Percentiles rank a stretch among this genome's conserved stretches.
Evolutionary conservation across 2,113 vertebrate genomes (phyloP).

Genomic region (Eptesicus fuscus): DNA sequence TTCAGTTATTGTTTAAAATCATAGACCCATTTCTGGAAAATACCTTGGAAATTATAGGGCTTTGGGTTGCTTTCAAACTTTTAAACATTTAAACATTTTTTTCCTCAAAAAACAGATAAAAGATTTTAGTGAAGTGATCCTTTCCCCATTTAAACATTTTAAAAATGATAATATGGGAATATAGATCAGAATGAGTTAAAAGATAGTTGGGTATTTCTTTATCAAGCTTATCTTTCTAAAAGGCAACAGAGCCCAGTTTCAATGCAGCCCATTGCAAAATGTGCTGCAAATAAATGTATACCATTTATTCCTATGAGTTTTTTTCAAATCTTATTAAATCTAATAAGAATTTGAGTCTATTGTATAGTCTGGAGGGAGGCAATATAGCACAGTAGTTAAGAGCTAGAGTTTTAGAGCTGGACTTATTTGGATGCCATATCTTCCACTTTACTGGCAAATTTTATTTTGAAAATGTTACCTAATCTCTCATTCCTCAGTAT

Average conservation of each 20-base stretch:
- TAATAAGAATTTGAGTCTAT: not conserved
- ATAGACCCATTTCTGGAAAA: not conserved
- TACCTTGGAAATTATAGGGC: not conserved
- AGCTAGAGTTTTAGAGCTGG: not conserved
- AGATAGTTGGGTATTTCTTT: not conserved
- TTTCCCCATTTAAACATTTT: not conserved
- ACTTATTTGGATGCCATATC: not conserved
- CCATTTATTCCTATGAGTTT: not conserved
- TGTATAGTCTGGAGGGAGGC: not conserved
- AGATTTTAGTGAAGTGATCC: not conserved
- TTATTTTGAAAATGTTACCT: not conserved
- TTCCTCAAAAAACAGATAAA: not conserved
- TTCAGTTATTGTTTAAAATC: not conserved
- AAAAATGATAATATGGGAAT: not conserved
- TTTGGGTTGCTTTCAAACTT: not conserved
- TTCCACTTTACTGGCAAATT: not conserved
- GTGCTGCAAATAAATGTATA: not conserved
- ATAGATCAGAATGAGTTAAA: not conserved
- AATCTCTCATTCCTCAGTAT: not conserved
- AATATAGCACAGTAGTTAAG: not conserved
- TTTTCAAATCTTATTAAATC: not conserved
- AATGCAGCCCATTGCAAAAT: not conserved
- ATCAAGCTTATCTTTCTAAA: not conserved
- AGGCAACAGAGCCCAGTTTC: not conserved
- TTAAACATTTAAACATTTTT: conserved; percentile 20